Base-by-base conservation (phyloP, 2,888 invertebrate species). In the Acleris emargana region DNA sequence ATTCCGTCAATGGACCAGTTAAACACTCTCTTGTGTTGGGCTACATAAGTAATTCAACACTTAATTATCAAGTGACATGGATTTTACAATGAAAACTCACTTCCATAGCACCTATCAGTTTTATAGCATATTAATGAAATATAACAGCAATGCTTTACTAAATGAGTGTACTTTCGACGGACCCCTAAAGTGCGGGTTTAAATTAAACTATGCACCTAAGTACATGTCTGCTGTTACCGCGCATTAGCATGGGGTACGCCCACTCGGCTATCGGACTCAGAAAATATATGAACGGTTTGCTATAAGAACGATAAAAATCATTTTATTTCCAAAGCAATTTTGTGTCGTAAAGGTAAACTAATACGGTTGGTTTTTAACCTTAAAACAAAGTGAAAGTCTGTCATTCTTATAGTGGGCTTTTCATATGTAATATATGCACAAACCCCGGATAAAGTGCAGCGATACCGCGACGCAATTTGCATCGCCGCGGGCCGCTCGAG, bases 401-500 rank as follows among this genome's bases (percentile, higher is more conserved):
- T n/a, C 45, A 17, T 45, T 45, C 17, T 45, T 17, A 17, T 7
- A 45, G 45, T 45, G 45, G 17, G 45, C 45, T n/a, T n/a, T 45
- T 17, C 87, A 83, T 89, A 88, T 88, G 86, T 87, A 89, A 90
- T 90, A 89, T 90, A 89, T 88, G 86, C 88, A 84, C 87, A 87
- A 88, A 89, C 80, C 84, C 87, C 82, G 89, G 89, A 89, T 90
- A 86, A 91, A 89, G 87, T 89, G 84, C 84, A 83, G 73, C 84
- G 88, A 90, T 91, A 91, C 59, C 83, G 83, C 83, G 86, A 87
- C 86, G 87, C 85, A 88, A 91, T 89, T 90, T 90, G 85, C 90
- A 89, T 89, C 79, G 90, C 90, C 85, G 72, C 73, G 76, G 82
- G 90, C 87, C 77, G 78, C 78, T 80, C 77, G 76, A 76, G n/a